These are phyloP conservation scores for Cyphomyrmex costatus DNA, from an alignment of 1,140 invertebrate genomes.

Conservation along the genomic window DNA sequence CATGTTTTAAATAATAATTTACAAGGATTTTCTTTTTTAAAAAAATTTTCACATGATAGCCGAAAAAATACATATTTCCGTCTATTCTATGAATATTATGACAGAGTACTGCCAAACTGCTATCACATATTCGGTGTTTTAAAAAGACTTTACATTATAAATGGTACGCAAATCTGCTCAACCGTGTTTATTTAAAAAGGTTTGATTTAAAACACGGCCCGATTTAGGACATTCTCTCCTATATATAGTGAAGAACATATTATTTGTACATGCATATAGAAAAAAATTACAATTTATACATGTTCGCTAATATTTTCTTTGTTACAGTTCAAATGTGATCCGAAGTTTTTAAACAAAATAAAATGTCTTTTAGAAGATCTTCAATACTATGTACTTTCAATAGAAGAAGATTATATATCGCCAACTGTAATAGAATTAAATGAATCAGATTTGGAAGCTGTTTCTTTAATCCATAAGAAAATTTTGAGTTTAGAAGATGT, in stretches of 20 bases:
- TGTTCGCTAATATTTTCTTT: slow-evolving; percentile 49
- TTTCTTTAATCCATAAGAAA: slow-evolving; percentile 83
- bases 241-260: neutral
- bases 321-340: slow-evolving; percentile 85
- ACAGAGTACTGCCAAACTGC: too few relatives aligned
- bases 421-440: slow-evolving; percentile 78
- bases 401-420: slow-evolving; percentile 86
- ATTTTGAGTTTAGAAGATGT: slow-evolving; percentile 86
- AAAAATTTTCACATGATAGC: too few relatives aligned
- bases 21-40: too few relatives aligned
- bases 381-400: slow-evolving; percentile 85
- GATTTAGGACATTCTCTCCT: too few relatives aligned
- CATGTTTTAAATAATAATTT: too few relatives aligned
- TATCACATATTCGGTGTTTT: too few relatives aligned
- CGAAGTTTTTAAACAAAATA: slow-evolving; percentile 73
- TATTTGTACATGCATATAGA: neutral
- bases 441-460: slow-evolving; percentile 83
- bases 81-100: too few relatives aligned
- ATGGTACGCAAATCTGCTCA: too few relatives aligned
- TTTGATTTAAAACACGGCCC: too few relatives aligned
- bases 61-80: too few relatives aligned
- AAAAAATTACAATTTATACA: slow-evolving; percentile 38
- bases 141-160: too few relatives aligned
- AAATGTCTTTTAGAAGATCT: slow-evolving; percentile 81
- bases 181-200: too few relatives aligned